Percentiles rank a stretch among this genome's conserved stretches.
phyloP scores from a whole-genome alignment of 2,797 vertebrate genomes.

The Champsocephalus gunnari region DNA sequence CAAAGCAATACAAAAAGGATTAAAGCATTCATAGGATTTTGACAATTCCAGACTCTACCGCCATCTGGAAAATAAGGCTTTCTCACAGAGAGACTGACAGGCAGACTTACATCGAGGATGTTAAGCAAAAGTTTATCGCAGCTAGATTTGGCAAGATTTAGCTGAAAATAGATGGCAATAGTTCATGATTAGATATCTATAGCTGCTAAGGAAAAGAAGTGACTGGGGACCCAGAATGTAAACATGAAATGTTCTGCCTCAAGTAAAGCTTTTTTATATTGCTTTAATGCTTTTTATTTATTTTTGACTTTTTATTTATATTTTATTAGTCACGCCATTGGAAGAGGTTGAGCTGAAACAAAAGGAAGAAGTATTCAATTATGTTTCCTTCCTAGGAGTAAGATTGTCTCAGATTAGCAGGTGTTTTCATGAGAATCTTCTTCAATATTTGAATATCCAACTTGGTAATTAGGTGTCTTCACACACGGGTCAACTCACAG shows the following conservation, averaged over 20 bases:
- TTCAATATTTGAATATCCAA: constrained; percentile 4
- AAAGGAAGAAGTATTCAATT: background rate
- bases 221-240: too few relatives aligned
- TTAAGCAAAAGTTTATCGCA: background rate
- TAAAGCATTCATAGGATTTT: background rate
- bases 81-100: background rate
- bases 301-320: background rate
- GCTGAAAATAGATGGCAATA: background rate
- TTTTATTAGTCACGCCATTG: background rate
- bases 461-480: background rate
- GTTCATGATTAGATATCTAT: too few relatives aligned
- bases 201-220: too few relatives aligned
- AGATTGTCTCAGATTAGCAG: background rate
- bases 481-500: background rate
- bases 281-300: background rate
- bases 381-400: background rate
- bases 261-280: background rate
- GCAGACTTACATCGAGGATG: background rate
- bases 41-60: background rate
- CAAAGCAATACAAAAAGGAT: constrained; percentile 4
- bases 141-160: too few relatives aligned
- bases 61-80: too few relatives aligned
- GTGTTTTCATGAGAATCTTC: background rate
- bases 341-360: background rate
- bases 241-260: background rate